These are phyloP conservation scores for Sardinella longiceps DNA, from an alignment of 2,797 vertebrate genomes.

Conservation along the genomic window DNA sequence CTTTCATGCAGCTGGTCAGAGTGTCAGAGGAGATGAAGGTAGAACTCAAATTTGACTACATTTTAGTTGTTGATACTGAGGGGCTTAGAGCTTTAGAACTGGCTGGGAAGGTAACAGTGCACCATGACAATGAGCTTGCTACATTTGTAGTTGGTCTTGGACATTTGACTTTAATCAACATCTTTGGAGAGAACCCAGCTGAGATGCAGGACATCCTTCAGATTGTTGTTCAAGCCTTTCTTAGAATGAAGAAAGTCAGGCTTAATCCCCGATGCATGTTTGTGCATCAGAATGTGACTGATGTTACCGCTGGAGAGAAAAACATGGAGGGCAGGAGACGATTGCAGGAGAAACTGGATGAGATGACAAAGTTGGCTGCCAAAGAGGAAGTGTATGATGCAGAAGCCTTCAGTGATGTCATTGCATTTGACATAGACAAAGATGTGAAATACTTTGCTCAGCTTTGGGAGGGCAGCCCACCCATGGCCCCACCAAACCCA, in stretches of 20 bases:
- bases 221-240: slow-evolving; percentile 48
- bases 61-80: slow-evolving; percentile 73
- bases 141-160: too few relatives aligned
- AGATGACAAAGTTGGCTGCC: neutral
- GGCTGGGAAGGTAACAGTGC: slow-evolving; percentile 59
- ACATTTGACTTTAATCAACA: too few relatives aligned
- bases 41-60: slow-evolving; percentile 58
- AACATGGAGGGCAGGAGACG: neutral
- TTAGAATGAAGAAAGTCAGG: slow-evolving; percentile 72
- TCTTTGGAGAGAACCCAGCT: too few relatives aligned
- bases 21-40: slow-evolving; percentile 54
- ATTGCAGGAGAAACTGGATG: neutral
- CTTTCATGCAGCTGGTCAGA: slow-evolving; percentile 80
- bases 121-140: slow-evolving; percentile 47
- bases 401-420: neutral
- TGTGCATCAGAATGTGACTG: slow-evolving; percentile 50
- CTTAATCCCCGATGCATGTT: slow-evolving; percentile 60
- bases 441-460: neutral
- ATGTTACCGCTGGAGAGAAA: slow-evolving; percentile 26
- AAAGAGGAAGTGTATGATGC: neutral
- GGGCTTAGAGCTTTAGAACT: slow-evolving; percentile 65
- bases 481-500: slow-evolving; percentile 36
- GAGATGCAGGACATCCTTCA: too few relatives aligned
- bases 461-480: slow-evolving; percentile 25
- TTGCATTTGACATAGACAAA: neutral